phyloP scores from a whole-genome alignment of 2,113 vertebrate species.

The Euleptes europaea region DNA sequence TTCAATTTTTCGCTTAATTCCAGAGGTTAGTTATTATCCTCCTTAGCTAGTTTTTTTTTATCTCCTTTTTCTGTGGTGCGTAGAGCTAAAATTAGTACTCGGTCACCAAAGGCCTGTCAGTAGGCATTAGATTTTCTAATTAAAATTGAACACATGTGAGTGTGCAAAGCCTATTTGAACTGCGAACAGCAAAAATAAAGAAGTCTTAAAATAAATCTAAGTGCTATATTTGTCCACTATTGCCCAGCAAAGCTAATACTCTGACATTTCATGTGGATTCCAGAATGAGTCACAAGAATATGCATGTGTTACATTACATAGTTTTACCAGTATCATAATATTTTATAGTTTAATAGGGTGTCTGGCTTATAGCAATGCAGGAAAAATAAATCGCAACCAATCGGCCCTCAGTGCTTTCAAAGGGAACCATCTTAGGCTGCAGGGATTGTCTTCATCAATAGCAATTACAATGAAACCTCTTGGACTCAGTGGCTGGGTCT shows the following conservation, averaged over 20 bases:
- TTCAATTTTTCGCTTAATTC: conserved; percentile 69
- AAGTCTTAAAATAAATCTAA: conserved; percentile 60
- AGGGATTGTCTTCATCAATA: conserved; percentile 67
- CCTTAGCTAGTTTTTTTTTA: conserved; percentile 36
- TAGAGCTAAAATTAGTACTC: conserved; percentile 66
- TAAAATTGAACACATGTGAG: conserved; percentile 58
- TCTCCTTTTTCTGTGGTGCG: conserved; percentile 49
- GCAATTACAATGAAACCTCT: conserved; percentile 65
- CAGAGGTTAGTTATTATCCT: conserved; percentile 69
- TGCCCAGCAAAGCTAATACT: conserved; percentile 59
- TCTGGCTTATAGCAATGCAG: conserved; percentile 59
- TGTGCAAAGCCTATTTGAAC: conserved; percentile 68
- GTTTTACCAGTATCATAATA: conserved; percentile 57
- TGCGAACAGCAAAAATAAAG: conserved; percentile 60
- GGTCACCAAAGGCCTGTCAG: conserved; percentile 68
- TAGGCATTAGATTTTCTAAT: conserved; percentile 67
- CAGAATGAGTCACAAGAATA: conserved; percentile 61
- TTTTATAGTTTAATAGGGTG: conserved; percentile 69
- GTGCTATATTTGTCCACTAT: conserved; percentile 30
- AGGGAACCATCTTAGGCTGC: conserved; percentile 51
- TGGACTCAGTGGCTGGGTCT: conserved; percentile 64
- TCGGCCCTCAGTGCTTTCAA: conserved; percentile 47
- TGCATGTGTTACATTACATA: conserved; percentile 61
- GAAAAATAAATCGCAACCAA: conserved; percentile 69
- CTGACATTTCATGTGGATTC: conserved; percentile 49